These are phyloP conservation scores for Sinocyclocheilus grahami DNA, from an alignment of 2,113 vertebrate genomes.

Conservation along the genomic window DNA sequence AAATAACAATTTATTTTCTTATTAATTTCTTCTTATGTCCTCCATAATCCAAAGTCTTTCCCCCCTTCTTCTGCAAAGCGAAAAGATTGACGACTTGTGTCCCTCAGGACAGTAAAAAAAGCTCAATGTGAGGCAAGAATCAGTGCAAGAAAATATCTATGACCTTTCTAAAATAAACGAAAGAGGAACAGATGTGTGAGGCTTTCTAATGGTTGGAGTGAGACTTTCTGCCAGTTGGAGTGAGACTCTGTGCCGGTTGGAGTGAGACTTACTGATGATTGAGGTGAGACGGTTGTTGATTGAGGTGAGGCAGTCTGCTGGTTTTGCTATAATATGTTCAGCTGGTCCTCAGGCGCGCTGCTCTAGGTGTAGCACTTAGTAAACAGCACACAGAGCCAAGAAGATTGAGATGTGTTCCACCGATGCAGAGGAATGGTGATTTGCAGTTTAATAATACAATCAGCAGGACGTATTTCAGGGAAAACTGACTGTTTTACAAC, in stretches of 20 bases:
- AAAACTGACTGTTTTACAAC: conserved; percentile 63
- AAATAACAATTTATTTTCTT: not conserved
- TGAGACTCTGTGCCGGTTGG: not conserved
- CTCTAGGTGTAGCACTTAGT: conserved; percentile 31
- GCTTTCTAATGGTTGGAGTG: not conserved
- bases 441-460: conserved; percentile 74
- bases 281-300: conserved; percentile 29
- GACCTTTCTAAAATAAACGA: conserved; percentile 8
- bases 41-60: not conserved
- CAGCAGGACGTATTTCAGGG: conserved; percentile 62
- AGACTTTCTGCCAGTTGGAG: conserved; percentile 5
- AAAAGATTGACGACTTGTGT: not conserved
- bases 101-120: not conserved
- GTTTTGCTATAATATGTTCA: not conserved
- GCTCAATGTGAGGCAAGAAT: not conserved
- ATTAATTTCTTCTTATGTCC: not conserved
- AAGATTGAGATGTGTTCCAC: conserved; percentile 63
- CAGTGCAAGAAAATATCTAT: not conserved
- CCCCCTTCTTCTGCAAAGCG: not conserved
- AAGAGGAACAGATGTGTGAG: not conserved
- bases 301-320: conserved; percentile 28
- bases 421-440: conserved; percentile 63
- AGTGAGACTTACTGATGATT: conserved; percentile 3
- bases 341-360: not conserved
- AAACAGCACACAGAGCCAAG: conserved; percentile 52